Percentiles rank a stretch among this genome's conserved stretches.
Conservation (phyloP, 2,888 invertebrate genomes). For the Perithous albicinctus region DNA sequence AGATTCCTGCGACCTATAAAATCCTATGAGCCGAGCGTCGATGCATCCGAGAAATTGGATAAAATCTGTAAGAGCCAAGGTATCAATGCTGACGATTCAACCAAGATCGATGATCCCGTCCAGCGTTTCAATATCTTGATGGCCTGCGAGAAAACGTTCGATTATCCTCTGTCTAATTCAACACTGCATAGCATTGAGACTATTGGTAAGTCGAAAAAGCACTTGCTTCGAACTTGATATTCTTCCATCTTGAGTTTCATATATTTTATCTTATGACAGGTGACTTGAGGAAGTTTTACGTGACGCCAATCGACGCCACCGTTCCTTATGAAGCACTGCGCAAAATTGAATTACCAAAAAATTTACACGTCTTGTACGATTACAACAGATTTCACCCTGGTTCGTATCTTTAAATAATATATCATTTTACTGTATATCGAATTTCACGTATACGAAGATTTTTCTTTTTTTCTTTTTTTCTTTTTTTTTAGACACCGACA, state of each 20-base stretch:
- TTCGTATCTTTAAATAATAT: conserved; percentile 77
- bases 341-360: conserved; percentile 92
- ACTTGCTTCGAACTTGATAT: background rate
- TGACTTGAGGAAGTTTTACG: conserved; percentile 90
- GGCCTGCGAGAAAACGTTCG: conserved; percentile 89
- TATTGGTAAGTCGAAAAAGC: conserved; percentile 88
- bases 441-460: too few relatives aligned
- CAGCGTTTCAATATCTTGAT: conserved; percentile 90
- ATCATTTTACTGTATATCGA: background rate
- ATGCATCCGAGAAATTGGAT: conserved; percentile 88
- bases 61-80: conserved; percentile 87
- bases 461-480: too few relatives aligned
- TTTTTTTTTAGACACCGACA: conserved; percentile 88
- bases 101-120: conserved; percentile 85
- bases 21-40: conserved; percentile 90
- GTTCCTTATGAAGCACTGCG: conserved; percentile 91
- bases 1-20: conserved; percentile 92
- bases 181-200: conserved; percentile 90
- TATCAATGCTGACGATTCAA: conserved; percentile 82
- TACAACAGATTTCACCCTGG: conserved; percentile 94
- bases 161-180: conserved; percentile 93
- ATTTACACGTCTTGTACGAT: conserved; percentile 93
- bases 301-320: conserved; percentile 89
- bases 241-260: background rate
- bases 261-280: conserved; percentile 83